Base-by-base conservation (phyloP, 2,888 invertebrate species). In the Caenorhabditis sp. region DNA sequence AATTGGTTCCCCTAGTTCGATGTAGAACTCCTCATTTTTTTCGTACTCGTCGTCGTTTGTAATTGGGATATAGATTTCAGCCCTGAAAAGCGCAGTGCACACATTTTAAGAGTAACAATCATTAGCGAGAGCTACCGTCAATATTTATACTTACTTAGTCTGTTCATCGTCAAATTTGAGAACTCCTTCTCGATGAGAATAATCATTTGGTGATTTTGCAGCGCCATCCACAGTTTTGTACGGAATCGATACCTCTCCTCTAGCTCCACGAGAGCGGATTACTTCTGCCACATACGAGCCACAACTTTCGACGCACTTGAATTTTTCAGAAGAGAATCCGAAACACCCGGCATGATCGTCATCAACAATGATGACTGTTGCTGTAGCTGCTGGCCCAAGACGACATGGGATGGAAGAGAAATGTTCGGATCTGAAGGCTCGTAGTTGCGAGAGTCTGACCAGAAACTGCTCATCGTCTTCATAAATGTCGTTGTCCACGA, bases 401-500 rank as follows among this genome's bases (percentile, higher is more conserved):
- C 94, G 94, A n/a, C 73, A 79, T 0, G 83, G 81, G 8, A 83
- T 59, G 17, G 80, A 55, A n/a, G 76, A 74, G 59, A 80, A 82
- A 35, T 81, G 79, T n/a, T 73, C 78, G 4, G 71, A 55, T 39
- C 80, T 70, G 74, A 79, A 83, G 11, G 84, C 84, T n/a, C 84
- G 80, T 7, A 80, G 82, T 52, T 92, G 92, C 81, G 90, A 90
- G 55, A 92, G 89, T 37, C 95, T 93, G 65, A 97, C 93, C 90
- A 94, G 96, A 90, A 99, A 98, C 91, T 98, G 96, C 91, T 99
- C 99, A 90, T 99, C 99, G 89, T 97, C 96, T 90, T 99, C 99
- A 90, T 99, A 99, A 1, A 98, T 94, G 83, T 99, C 98, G 89
- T 99, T 98, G 89, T 99, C 99, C 82, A 99, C 95, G 39, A 99